phyloP scores from a whole-genome alignment of 53 echinoderm and acorn worm genomes.

The Stichopus horrens region DNA sequence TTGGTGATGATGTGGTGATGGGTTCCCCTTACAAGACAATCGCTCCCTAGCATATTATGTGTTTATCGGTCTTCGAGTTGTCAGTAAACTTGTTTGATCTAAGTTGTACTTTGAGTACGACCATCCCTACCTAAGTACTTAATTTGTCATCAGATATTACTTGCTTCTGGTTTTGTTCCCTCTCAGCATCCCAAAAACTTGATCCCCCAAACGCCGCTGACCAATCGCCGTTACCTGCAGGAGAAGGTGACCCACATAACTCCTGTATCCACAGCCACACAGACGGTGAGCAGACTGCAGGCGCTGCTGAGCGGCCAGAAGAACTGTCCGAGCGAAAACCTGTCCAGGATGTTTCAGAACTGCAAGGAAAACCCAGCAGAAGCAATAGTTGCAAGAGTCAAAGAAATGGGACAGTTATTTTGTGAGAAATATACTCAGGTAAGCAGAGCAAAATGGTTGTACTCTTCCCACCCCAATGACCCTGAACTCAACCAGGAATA shows the following conservation, averaged over 20 bases:
- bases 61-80: not conserved
- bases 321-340: slow-evolving; percentile 73
- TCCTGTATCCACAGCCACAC: slow-evolving; percentile 97
- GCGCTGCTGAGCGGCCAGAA: slow-evolving; percentile 80
- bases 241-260: slow-evolving; percentile 78
- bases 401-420: slow-evolving; percentile 87
- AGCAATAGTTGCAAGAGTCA: slow-evolving; percentile 70
- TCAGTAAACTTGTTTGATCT: not conserved
- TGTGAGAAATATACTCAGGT: slow-evolving; percentile 95
- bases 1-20: no score
- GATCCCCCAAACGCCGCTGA: slow-evolving; percentile 88
- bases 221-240: slow-evolving; percentile 81
- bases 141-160: no score
- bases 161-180: not conserved
- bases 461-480: no score
- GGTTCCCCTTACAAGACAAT: no score
- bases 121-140: not conserved
- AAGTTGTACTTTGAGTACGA: not conserved
- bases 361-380: slow-evolving; percentile 80
- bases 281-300: slow-evolving; percentile 93
- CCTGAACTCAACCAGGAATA: no score
- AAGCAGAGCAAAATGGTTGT: not conserved
- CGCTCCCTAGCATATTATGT: not conserved
- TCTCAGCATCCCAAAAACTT: slow-evolving; percentile 66
- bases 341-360: slow-evolving; percentile 65